Evolutionary conservation across 2,113 vertebrate genomes (phyloP).

Genomic region (Puffinus mauretanicus): DNA sequence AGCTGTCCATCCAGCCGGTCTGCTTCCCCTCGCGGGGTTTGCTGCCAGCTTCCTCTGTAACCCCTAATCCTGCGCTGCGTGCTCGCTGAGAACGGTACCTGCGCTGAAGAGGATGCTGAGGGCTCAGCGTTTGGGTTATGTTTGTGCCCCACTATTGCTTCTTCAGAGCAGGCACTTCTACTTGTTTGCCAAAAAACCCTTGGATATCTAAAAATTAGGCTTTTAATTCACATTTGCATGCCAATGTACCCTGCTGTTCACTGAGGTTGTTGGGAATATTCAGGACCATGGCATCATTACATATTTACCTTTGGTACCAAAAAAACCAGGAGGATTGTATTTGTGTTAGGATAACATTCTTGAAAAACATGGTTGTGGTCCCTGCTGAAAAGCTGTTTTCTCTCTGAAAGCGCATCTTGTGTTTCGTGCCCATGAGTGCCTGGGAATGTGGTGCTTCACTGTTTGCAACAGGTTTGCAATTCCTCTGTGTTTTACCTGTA

Average conservation of each 20-base stretch:
- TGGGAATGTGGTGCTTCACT: background rate
- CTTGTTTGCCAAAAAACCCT: background rate
- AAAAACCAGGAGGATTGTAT: background rate
- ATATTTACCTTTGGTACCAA: background rate
- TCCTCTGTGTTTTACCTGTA: background rate
- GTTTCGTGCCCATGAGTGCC: accelerated
- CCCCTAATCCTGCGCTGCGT: accelerated
- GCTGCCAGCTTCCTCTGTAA: background rate
- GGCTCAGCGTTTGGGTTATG: background rate
- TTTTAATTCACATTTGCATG: background rate
- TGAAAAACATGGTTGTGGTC: background rate
- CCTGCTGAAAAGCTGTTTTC: background rate
- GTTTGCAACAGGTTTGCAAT: background rate
- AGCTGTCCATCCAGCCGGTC: background rate
- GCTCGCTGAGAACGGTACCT: background rate
- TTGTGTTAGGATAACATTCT: background rate
- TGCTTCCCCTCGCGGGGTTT: background rate
- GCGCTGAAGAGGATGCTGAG: background rate
- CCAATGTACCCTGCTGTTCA: accelerated
- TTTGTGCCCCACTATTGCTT: background rate
- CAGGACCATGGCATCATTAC: background rate
- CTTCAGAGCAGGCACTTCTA: background rate
- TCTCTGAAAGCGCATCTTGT: background rate
- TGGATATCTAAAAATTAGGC: background rate
- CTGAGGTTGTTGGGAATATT: background rate